phyloP scores from a whole-genome alignment of 1,140 invertebrate genomes.

The Drosophila burlai region DNA sequence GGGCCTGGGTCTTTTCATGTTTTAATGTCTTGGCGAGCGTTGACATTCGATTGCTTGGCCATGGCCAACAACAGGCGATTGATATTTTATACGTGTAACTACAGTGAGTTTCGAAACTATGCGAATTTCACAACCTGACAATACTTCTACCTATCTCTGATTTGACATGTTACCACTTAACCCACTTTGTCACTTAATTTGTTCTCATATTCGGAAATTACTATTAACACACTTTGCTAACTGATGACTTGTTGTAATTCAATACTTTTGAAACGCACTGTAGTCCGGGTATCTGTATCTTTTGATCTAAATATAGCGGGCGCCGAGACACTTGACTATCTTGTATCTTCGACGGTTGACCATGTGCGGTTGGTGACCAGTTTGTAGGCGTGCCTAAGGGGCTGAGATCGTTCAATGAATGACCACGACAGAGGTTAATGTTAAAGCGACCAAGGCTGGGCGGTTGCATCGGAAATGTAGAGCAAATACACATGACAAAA shows the following conservation, averaged over 20 bases:
- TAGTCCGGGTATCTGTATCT: conserved; percentile 48
- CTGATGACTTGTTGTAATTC: conserved; percentile 35
- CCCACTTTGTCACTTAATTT: conserved; percentile 21
- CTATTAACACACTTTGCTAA: conserved; percentile 30
- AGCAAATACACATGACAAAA: conserved; percentile 6
- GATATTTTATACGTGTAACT: conserved; percentile 18
- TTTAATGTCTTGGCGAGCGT: conserved; percentile 37
- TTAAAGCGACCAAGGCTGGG: conserved; percentile 32
- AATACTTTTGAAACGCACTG: conserved; percentile 48
- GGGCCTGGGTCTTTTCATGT: conserved; percentile 7
- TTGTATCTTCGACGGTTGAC: conserved; percentile 54
- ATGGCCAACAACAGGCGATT: conserved; percentile 34
- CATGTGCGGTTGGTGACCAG: conserved; percentile 56
- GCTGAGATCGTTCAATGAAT: conserved; percentile 46
- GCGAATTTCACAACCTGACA: not conserved
- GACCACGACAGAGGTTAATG: conserved; percentile 51
- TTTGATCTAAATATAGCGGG: conserved; percentile 69
- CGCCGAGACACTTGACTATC: conserved; percentile 47
- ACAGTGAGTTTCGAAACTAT: conserved; percentile 25
- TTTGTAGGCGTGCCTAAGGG: conserved; percentile 58
- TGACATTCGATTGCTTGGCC: conserved; percentile 43
- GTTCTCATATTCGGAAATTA: conserved; percentile 4
- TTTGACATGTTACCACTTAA: conserved; percentile 5
- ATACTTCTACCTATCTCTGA: not conserved
- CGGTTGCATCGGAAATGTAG: conserved; percentile 32